Evolutionary conservation across 2,888 invertebrate genomes (phyloP), one percentile per base, ranked within the genome.

Genomic region (Zygogramma bicolorata): DNA sequence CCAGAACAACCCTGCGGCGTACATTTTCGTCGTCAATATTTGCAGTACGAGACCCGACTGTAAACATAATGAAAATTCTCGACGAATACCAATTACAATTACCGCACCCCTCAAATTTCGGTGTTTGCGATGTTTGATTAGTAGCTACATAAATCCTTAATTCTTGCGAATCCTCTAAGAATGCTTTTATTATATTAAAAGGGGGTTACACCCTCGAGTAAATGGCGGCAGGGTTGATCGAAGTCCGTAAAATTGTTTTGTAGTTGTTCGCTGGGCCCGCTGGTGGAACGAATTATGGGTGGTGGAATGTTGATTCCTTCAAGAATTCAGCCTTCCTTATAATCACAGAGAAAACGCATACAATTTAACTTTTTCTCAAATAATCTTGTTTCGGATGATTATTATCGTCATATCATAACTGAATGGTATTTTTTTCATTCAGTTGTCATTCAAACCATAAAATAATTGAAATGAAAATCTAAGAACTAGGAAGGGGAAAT

Each of bases 131-230:
- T 77, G 77, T 80, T 78, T 81, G 80, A 81, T 81, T 80, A 77
- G 53, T 53, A 53, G 53, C 53, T 53, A 53, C 78, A 80, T 81
- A 79, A 81, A 80, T 81, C 75, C 75, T 80, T 81, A 77, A 79
- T 79, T 72, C 75, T 70, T 68, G 62, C 72, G 77, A 74, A 77
- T 75, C 77, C 79, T 78, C 75, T 68, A 72, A 70, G 76, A 76
- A 75, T 70, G 76, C 77, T 79, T 78, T 81, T 79, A 80, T 81
- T 80, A 75, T 75, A 79, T 80, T 79, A 77, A 46, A 67, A 58
- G 71, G 65, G 75, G 74, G 66, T 73, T 77, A 70, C 22, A 53
- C 53, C 53, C 53, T 53, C 25, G 25, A 53, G 13, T 22, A 13
- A 4, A 53, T 15, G n/a, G 53, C n/a, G 53, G 53, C 22, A 13